phyloP scores from a whole-genome alignment of 2,888 invertebrate genomes.

The Melitaea athalia region DNA sequence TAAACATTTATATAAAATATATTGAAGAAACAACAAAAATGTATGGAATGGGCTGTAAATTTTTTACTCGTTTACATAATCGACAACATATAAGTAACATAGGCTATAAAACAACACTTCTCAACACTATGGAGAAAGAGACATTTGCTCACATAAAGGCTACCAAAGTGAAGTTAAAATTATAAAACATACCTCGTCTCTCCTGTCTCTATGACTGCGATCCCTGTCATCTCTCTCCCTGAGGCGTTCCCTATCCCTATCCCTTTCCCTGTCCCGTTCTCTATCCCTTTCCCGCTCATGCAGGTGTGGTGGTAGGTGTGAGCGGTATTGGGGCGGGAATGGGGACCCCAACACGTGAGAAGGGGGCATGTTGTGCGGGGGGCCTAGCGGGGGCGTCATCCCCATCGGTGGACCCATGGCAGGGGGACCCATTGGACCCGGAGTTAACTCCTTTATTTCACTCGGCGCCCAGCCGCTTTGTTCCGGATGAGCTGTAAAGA shows the following conservation, averaged over 20 bases:
- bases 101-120: too few relatives aligned
- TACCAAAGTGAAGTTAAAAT: too few relatives aligned
- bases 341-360: slow-evolving; percentile 53
- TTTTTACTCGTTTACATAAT: too few relatives aligned
- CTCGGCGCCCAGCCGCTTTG: slow-evolving; percentile 83
- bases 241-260: slow-evolving; percentile 61
- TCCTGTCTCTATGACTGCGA: slow-evolving; percentile 60
- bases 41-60: background rate
- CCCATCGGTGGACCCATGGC: slow-evolving; percentile 58
- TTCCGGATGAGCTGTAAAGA: slow-evolving; percentile 64
- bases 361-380: slow-evolving; percentile 55
- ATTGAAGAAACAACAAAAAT: background rate
- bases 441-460: slow-evolving; percentile 87
- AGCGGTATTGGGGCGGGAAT: slow-evolving; percentile 44
- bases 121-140: background rate
- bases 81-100: background rate
- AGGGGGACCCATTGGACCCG: slow-evolving; percentile 75
- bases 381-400: slow-evolving; percentile 47
- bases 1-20: background rate
- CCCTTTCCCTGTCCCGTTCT: slow-evolving; percentile 75
- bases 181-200: slow-evolving; percentile 62
- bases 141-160: too few relatives aligned
- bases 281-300: slow-evolving; percentile 61
- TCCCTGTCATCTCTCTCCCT: slow-evolving; percentile 63
- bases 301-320: slow-evolving; percentile 47